Base-by-base conservation (phyloP, 2,888 invertebrate genomes). In the Portevinia maculata region DNA sequence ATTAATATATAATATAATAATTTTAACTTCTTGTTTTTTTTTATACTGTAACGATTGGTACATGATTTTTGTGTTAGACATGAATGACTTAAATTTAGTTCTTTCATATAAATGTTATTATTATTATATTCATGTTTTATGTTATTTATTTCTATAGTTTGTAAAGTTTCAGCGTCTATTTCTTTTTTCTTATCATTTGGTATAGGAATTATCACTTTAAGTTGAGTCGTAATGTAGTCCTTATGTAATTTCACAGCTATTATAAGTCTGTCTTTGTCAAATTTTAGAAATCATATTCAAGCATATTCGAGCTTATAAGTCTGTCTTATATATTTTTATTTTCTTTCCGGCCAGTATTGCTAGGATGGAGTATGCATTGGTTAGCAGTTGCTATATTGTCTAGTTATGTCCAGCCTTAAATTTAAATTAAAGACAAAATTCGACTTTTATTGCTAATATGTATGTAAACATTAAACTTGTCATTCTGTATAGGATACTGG, bases 151-250 rank as follows among this genome's bases (percentile, higher is more conserved):
- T 46, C 32, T 46, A 41, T 44, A 28, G n/a, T 11, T 37, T 37
- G 37, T 13, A 13, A 1, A 3, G 13, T 4, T 37, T 37, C 37
- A n/a, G 17, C 24, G 17, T 39, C 28, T 64, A 28, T 37, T 64
- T 64, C 37, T 50, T 48, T 37, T 44, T 32, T 21, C 9, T 48
- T 37, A 1, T 62, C 48, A 0, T 48, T 48, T 15, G 62, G 59
- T 8, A 57, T 57, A 9, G 55, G 57, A 6, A 57, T 19, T 11
- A 57, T 57, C 21, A 41, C 15, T 28, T 60, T 59, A 30, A 44
- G 30, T 21, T 59, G 30, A 8, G 39, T 39, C 37, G 21, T 3
- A 57, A 28, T 44, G 21, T 57, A 41, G 13, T 39, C 21, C 9
- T 41, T 39, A 3, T 3, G 24, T 24, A 24, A 24, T 24, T 24